phyloP scores from a whole-genome alignment of 2,888 invertebrate genomes.

The Drosophila anomalipes region DNA sequence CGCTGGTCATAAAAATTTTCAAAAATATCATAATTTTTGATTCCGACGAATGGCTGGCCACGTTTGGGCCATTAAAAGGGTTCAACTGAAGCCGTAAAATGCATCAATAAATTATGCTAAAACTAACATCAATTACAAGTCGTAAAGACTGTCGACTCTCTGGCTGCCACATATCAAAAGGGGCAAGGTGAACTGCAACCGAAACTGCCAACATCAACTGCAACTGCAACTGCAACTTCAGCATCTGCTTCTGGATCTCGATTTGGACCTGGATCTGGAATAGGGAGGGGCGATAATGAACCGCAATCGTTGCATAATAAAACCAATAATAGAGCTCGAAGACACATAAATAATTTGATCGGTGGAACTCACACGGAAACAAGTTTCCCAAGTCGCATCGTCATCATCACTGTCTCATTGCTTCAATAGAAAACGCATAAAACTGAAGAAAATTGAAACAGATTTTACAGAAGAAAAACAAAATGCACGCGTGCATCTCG shows the following conservation, averaged over 20 bases:
- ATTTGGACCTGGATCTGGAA: not conserved
- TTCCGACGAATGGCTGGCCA: slow-evolving; percentile 64
- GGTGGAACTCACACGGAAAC: slow-evolving; percentile 42
- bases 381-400: slow-evolving; percentile 10
- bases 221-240: slow-evolving; percentile 6
- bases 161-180: slow-evolving; percentile 11
- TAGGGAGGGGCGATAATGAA: slow-evolving; percentile 47
- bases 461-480: slow-evolving; percentile 66
- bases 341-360: slow-evolving; percentile 56
- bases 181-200: slow-evolving; percentile 50
- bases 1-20: slow-evolving; percentile 68
- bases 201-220: slow-evolving; percentile 14
- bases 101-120: slow-evolving; percentile 81
- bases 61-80: slow-evolving; percentile 77
- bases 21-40: slow-evolving; percentile 80
- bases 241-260: slow-evolving; percentile 7
- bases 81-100: slow-evolving; percentile 80
- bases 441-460: slow-evolving; percentile 73
- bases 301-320: slow-evolving; percentile 74
- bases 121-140: slow-evolving; percentile 83
- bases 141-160: slow-evolving; percentile 61
- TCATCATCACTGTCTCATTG: slow-evolving; percentile 61
- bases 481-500: slow-evolving; percentile 20
- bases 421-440: slow-evolving; percentile 82
- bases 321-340: slow-evolving; percentile 38